These are phyloP conservation scores for Chiridota heheva DNA, from an alignment of 35 echinoderm and acorn worm species.

Conservation along the genomic window DNA sequence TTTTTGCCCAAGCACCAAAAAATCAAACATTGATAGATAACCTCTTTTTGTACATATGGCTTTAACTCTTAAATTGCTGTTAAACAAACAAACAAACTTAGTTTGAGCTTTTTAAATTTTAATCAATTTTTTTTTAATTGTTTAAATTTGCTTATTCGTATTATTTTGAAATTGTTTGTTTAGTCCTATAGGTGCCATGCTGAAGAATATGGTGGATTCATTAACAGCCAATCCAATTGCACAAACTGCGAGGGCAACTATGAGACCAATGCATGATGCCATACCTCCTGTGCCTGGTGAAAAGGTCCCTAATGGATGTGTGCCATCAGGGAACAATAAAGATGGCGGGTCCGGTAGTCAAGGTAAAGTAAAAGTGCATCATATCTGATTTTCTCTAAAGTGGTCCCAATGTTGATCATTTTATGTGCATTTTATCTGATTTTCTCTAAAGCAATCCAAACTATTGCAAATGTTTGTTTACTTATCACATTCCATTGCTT, in stretches of 20 bases:
- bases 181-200: slow-evolving; percentile 81
- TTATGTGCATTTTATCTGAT: not conserved
- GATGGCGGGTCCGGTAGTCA: not conserved
- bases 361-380: not conserved
- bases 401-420: not conserved
- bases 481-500: too few relatives aligned
- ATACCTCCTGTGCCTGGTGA: not conserved
- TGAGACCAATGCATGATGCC: not conserved
- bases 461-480: too few relatives aligned
- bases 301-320: not conserved
- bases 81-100: too few relatives aligned
- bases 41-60: too few relatives aligned
- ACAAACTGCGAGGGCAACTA: not conserved
- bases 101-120: too few relatives aligned
- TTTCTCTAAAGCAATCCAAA: too few relatives aligned
- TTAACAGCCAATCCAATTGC: slow-evolving; percentile 76
- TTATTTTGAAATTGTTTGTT: not conserved
- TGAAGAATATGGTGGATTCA: slow-evolving; percentile 84
- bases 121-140: too few relatives aligned
- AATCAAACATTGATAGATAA: too few relatives aligned
- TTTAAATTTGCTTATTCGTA: too few relatives aligned
- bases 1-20: too few relatives aligned
- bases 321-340: not conserved
- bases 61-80: too few relatives aligned
- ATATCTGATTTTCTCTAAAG: not conserved